A percentile compares a stretch with the other conserved stretches of the same genome.
phyloP scores from a whole-genome alignment of 2,888 invertebrate species.

The Cryptus viduatorius region DNA sequence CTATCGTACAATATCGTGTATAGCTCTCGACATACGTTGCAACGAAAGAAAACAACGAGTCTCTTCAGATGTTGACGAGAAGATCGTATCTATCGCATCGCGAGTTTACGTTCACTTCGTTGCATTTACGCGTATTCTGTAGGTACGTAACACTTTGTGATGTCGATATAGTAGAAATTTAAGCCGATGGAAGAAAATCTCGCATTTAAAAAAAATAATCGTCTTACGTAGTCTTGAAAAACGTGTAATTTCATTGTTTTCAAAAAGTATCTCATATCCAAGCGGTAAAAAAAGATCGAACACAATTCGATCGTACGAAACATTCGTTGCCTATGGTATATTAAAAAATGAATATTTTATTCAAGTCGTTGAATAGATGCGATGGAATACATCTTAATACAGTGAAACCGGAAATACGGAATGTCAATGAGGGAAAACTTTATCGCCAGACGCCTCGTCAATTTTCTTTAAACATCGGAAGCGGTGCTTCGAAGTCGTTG shows the following conservation, averaged over 20 bases:
- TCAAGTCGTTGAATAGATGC: neutral
- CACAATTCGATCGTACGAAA: too few relatives aligned
- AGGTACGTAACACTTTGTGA: neutral
- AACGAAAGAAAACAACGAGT: conserved; percentile 46
- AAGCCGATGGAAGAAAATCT: too few relatives aligned
- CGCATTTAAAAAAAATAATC: too few relatives aligned
- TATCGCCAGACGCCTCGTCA: conserved; percentile 48
- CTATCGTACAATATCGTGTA: neutral
- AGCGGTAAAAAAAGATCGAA: too few relatives aligned
- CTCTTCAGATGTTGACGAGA: conserved; percentile 36
- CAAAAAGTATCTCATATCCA: too few relatives aligned
- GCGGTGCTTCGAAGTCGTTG: neutral
- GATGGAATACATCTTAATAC: neutral
- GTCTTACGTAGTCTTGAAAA: too few relatives aligned
- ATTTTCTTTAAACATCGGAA: conserved; percentile 20
- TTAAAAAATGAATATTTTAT: neutral
- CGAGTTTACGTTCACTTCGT: conserved; percentile 17
- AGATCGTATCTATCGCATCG: conserved; percentile 15
- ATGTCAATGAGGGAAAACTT: conserved; percentile 32
- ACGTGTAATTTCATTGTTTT: too few relatives aligned
- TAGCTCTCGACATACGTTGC: neutral
- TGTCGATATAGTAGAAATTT: neutral
- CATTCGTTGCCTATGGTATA: neutral
- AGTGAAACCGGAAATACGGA: conserved; percentile 54
- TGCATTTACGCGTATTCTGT: conserved; percentile 1